Percentiles rank a stretch among this genome's conserved stretches.
These are phyloP conservation scores for Sipha flava DNA, from an alignment of 1,140 invertebrate genomes.

Conservation along the genomic window DNA sequence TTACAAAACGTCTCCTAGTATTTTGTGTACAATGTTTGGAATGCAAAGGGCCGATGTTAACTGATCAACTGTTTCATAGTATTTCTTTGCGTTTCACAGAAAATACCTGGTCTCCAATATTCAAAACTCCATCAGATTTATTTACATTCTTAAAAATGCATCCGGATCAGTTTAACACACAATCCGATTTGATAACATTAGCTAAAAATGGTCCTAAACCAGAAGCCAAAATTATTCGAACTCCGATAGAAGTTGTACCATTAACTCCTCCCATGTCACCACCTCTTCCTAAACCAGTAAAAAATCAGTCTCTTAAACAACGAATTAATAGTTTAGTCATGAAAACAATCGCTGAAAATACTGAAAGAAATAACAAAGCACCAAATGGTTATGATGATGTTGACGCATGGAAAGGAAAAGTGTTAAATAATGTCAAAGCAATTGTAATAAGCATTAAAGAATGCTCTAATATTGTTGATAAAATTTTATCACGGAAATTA, in stretches of 20 bases:
- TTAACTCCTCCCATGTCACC: slow-evolving; percentile 27
- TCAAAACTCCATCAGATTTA: slow-evolving; percentile 76
- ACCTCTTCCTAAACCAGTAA: slow-evolving; percentile 37
- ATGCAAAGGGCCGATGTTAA: slow-evolving; percentile 66
- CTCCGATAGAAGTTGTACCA: slow-evolving; percentile 8
- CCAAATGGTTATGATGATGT: slow-evolving; percentile 44
- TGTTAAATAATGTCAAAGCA: slow-evolving; percentile 69
- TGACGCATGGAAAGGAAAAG: slow-evolving; percentile 68
- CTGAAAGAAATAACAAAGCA: slow-evolving; percentile 47
- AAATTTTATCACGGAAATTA: slow-evolving; percentile 60
- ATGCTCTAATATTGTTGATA: slow-evolving; percentile 64
- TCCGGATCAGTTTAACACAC: slow-evolving; percentile 80
- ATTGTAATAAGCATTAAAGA: slow-evolving; percentile 63
- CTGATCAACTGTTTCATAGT: slow-evolving; percentile 76
- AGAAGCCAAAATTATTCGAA: slow-evolving; percentile 17
- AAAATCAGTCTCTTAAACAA: slow-evolving; percentile 69
- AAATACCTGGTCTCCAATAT: slow-evolving; percentile 69
- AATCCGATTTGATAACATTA: slow-evolving; percentile 76
- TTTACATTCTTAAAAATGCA: slow-evolving; percentile 82
- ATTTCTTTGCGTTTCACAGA: slow-evolving; percentile 68
- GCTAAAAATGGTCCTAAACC: slow-evolving; percentile 33
- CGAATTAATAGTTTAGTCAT: slow-evolving; percentile 78
- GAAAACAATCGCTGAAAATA: slow-evolving; percentile 82
- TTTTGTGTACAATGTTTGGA: slow-evolving; percentile 70
- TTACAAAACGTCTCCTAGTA: slow-evolving; percentile 64